Conservation (phyloP, 1,140 invertebrate genomes). For the Apis florea region DNA sequence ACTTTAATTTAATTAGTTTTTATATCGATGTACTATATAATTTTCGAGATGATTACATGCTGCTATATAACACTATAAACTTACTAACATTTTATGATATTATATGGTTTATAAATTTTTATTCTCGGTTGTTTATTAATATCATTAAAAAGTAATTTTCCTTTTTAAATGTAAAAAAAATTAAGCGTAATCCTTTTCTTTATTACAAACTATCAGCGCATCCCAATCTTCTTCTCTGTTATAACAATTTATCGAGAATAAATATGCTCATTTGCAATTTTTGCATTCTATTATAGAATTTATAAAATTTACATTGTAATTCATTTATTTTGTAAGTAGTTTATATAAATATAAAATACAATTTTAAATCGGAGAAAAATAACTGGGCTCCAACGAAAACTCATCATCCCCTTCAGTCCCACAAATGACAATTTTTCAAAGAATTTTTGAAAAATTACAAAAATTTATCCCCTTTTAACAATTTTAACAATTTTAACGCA, state of each 20-base stretch:
- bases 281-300: no score
- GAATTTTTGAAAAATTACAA: no score
- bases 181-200: neutral
- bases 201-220: neutral
- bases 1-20: slow-evolving; percentile 1
- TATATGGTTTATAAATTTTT: neutral
- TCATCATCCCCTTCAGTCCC: no score
- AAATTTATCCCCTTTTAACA: no score
- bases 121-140: neutral
- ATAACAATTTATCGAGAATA: neutral
- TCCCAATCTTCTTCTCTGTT: neutral
- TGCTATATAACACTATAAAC: neutral
- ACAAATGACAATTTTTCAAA: no score
- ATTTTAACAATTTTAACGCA: no score
- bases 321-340: no score
- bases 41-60: neutral
- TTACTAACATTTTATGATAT: neutral
- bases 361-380: no score
- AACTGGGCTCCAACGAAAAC: no score
- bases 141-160: neutral
- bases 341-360: no score
- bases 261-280: neutral
- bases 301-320: no score
- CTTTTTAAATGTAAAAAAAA: neutral
- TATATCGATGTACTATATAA: neutral